Evolutionary conservation across 1,140 invertebrate genomes (phyloP), one percentile per base, ranked within the genome.

Genomic region (Listronotus bonariensis): DNA sequence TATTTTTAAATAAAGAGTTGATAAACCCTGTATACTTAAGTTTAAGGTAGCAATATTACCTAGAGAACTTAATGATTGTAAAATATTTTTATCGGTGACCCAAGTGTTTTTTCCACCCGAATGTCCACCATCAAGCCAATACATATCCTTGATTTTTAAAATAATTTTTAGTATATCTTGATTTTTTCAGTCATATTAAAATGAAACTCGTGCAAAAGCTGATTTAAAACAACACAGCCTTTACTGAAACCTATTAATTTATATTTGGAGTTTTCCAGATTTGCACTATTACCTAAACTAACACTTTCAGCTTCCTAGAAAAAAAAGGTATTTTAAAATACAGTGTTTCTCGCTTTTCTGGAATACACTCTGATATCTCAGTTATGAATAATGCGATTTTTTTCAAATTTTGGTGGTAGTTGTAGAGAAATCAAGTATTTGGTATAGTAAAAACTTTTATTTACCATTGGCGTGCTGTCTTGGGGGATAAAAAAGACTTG

Each of bases 151-250:
- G 34, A 91, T 88, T 45, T 83, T 81, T 15, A 78, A 79, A 3
- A 90, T 83, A 55, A 91, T 80, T 45, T 80, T 80, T 68, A 82
- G 82, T 76, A 87, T 74, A 11, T 77, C 74, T 42, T 75, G 49
- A 61, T 83, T 78, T 55, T 77, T 40, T 85, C 82, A 7, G 86
- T 75, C 0, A 85, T 87, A 77, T 88, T 85, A 17, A 86, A 79
- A 74, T 90, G 85, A 78, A 94, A 88, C 78, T 95, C 92, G 75
- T 92, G 89, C 34, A 95, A 82, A 68, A 95, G 82, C 81, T 95
- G 93, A 83, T 95, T 96, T 57, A 96, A 83, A 55, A 95, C 92
- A 43, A 93, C 90, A 80, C 92, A 95, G 41, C 93, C 93, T 84
- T 96, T 96, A 78, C 92, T 95, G 77, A 96, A 96, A 1, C 91